Percentiles rank a stretch among this genome's conserved stretches.
phyloP scores from a whole-genome alignment of 2,888 invertebrate species.

The Elgonia sp. region DNA sequence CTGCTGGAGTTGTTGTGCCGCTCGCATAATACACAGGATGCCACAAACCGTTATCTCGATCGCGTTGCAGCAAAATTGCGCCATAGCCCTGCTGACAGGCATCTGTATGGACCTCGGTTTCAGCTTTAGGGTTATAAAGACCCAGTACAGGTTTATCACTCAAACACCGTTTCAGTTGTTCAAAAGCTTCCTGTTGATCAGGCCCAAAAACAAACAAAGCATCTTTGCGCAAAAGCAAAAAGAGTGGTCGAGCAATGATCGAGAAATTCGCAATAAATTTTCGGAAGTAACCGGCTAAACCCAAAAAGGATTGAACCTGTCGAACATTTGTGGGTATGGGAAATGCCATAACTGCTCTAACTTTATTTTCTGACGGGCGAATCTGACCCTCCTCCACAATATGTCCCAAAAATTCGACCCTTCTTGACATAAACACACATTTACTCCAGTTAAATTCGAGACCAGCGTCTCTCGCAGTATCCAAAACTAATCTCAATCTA shows the following conservation, averaged over 20 bases:
- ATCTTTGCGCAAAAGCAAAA: background rate
- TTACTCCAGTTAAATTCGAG: constrained; percentile 26
- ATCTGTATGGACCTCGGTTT: constrained; percentile 71
- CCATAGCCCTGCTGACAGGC: constrained; percentile 69
- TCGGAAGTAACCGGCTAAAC: constrained; percentile 75
- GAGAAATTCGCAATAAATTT: constrained; percentile 62
- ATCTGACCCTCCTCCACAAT: background rate
- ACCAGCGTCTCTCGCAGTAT: background rate
- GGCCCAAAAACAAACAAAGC: background rate
- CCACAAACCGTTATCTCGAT: constrained; percentile 69
- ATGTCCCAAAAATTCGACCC: constrained; percentile 21
- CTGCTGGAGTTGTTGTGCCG: constrained; percentile 73
- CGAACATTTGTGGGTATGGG: constrained; percentile 45
- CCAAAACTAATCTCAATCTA: background rate
- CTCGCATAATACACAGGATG: constrained; percentile 79
- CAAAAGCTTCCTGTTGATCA: constrained; percentile 1
- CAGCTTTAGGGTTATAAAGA: constrained; percentile 39
- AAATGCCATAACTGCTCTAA: background rate
- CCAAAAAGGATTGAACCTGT: constrained; percentile 68
- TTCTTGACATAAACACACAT: background rate
- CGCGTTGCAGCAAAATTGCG: constrained; percentile 76
- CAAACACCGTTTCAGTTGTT: background rate
- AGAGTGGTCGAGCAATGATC: constrained; percentile 1
- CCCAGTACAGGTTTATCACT: background rate
- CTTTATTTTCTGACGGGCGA: background rate